Conservation (phyloP, 2,888 invertebrate genomes). For the Augochlorella aurata region DNA sequence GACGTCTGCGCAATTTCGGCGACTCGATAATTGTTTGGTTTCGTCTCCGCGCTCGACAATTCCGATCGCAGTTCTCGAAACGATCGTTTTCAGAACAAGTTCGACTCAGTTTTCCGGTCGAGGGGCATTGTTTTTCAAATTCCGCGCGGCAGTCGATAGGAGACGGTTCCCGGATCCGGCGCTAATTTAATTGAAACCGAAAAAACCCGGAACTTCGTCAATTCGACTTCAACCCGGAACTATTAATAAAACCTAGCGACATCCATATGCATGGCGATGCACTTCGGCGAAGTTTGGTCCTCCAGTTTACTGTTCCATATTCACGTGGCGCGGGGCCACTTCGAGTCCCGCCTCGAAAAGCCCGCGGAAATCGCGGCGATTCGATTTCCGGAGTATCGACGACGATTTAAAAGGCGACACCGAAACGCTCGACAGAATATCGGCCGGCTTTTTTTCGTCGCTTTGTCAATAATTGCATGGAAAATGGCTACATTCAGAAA, state of each 20-base stretch:
- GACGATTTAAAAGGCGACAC: conserved; percentile 18
- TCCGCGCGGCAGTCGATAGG: neutral
- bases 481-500: no score
- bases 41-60: neutral
- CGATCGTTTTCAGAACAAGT: neutral
- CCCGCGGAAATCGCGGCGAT: conserved; percentile 42
- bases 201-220: conserved; percentile 28
- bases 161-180: neutral
- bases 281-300: conserved; percentile 39
- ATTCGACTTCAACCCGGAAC: conserved; percentile 38
- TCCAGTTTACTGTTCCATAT: conserved; percentile 49
- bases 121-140: neutral
- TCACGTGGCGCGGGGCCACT: conserved; percentile 27
- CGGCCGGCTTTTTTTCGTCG: neutral
- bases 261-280: conserved; percentile 43
- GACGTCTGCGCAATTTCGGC: neutral
- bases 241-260: conserved; percentile 47
- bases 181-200: conserved; percentile 20
- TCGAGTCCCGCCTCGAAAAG: conserved; percentile 40
- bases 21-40: neutral
- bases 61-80: neutral
- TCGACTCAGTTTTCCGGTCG: neutral
- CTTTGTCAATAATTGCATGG: no score
- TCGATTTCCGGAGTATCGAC: conserved; percentile 32
- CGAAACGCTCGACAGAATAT: neutral